Base-by-base conservation (phyloP, 2,113 vertebrate genomes). In the Jaculus jaculus region DNA sequence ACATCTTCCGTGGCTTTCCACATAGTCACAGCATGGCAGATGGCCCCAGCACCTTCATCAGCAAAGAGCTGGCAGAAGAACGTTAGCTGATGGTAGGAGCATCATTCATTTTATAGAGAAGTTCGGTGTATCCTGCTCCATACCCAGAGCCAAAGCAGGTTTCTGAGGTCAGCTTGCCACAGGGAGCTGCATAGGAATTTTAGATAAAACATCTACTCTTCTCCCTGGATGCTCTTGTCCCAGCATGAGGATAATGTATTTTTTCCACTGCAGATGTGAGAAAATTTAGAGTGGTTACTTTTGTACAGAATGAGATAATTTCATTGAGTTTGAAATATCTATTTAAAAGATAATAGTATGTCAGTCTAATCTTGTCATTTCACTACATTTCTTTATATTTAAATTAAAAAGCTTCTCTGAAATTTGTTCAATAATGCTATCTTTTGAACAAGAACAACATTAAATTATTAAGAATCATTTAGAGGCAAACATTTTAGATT, bases 31-130 rank as follows among this genome's bases (percentile, higher is more conserved):
- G 90, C 65, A 87, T 96, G 91, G 94, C 95, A 97, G 93, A 95
- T 96, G 96, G 92, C 91, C 94, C 93, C 39, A 96, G 68, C 80
- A 71, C 74, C 91, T 23, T 95, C 95, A 95, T 97, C 94, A 84
- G 92, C 97, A 97, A 71, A 32, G 91, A 88, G 54, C 94, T 28
- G 97, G 96, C 93, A 18, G 42, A 8, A 47, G 42, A 47, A 47
- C 8, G 8, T 87, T 75, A 95, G 87, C 68, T 95, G 85, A 92
- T 92, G 93, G 87, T 95, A 79, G 30, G 78, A 91, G 90, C 90
- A 96, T 90, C 20, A 71, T 94, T 97, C 85, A n/a, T 54, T 96
- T 94, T n/a, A 1, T 81, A 26, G 7, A 88, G 89, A 94, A 96
- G 97, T 97, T 96, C 94, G 93, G 26, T 71, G 13, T 47, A 20